These are phyloP conservation scores for Myrmecophaga tridactyla DNA, from an alignment of 2,113 vertebrate species.

Conservation along the genomic window DNA sequence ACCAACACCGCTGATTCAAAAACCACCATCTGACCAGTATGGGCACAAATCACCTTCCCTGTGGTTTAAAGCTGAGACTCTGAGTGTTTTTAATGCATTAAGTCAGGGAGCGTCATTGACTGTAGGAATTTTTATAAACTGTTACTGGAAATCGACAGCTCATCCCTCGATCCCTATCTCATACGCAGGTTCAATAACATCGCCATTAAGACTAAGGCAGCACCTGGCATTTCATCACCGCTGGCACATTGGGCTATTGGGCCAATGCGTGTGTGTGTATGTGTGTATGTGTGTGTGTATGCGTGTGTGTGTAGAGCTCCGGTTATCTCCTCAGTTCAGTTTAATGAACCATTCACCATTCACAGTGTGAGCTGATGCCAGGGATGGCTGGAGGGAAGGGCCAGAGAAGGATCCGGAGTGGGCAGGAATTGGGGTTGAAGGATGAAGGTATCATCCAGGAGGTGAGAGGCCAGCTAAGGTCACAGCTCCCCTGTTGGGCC, in stretches of 20 bases:
- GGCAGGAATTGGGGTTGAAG: neutral
- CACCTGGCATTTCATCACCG: neutral
- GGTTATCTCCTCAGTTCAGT: neutral
- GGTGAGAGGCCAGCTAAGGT: neutral
- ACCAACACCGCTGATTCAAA: neutral
- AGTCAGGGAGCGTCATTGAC: neutral
- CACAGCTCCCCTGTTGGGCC: neutral
- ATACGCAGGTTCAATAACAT: neutral
- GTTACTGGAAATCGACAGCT: neutral
- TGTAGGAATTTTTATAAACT: neutral
- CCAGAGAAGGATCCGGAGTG: neutral
- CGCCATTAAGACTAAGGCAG: neutral
- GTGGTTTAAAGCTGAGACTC: neutral
- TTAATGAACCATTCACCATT: neutral
- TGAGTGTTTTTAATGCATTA: neutral
- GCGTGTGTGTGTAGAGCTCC: neutral
- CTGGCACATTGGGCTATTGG: rapidly evolving
- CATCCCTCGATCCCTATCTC: neutral
- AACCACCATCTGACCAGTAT: neutral
- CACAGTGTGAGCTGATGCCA: neutral
- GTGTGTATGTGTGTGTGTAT: no score
- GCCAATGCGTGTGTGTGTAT: no score
- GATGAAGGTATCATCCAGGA: neutral
- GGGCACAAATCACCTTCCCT: neutral
- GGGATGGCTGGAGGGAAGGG: neutral